Evolutionary conservation across 2,888 invertebrate genomes (phyloP).

Genomic region (Syrphus vitripennis): DNA sequence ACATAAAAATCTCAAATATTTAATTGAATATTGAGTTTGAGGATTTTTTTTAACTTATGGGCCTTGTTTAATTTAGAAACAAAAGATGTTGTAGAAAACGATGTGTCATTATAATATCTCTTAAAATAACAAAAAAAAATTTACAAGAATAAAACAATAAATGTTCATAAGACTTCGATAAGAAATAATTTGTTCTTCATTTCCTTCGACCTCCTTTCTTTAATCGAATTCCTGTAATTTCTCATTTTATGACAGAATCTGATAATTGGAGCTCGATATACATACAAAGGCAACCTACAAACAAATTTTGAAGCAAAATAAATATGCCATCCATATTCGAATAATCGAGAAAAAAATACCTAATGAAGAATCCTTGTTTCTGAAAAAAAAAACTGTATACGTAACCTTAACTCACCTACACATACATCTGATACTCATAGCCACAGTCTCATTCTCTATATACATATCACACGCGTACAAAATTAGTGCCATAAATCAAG

Average conservation of each 20-base stretch:
- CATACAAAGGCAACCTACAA: no score
- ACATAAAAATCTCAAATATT: no score
- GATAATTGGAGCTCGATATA: no score
- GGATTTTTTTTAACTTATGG: no score
- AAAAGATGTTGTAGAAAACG: no score
- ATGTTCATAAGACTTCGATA: neutral
- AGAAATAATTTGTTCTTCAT: neutral
- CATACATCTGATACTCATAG: neutral
- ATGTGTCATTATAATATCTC: no score
- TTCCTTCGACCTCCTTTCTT: no score
- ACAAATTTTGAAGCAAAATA: slow-evolving; percentile 11
- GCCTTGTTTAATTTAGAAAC: no score
- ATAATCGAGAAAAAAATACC: neutral
- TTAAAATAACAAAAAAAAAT: neutral
- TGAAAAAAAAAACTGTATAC: neutral
- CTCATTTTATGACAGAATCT: neutral
- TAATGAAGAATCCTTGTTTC: neutral
- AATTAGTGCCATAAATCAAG: slow-evolving; percentile 63
- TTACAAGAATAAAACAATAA: slow-evolving; percentile 1
- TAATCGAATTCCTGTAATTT: neutral
- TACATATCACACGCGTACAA: slow-evolving; percentile 8
- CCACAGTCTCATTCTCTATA: no score
- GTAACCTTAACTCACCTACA: neutral
- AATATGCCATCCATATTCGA: neutral
- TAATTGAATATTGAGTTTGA: no score